phyloP scores from a whole-genome alignment of 2,113 vertebrate species.

The Oryzias melastigma region DNA sequence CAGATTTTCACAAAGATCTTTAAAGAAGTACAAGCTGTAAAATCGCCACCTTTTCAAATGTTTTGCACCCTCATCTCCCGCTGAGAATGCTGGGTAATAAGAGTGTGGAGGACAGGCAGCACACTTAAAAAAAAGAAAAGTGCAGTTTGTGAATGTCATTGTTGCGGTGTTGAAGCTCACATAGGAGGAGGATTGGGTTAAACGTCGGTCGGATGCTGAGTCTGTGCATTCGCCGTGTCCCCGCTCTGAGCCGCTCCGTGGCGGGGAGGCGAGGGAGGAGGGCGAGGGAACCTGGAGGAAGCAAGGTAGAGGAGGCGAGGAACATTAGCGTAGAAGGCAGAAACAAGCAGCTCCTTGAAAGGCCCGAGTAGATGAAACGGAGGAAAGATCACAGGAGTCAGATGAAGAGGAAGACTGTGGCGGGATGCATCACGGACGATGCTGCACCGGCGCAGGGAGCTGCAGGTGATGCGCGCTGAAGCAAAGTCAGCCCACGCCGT shows the following conservation, averaged over 20 bases:
- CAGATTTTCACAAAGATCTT: too few relatives aligned
- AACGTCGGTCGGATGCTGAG: too few relatives aligned
- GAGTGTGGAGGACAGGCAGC: too few relatives aligned
- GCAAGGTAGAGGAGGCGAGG: slow-evolving; percentile 11
- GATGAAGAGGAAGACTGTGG: slow-evolving; percentile 49
- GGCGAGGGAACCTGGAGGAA: neutral
- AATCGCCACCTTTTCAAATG: too few relatives aligned
- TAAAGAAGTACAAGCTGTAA: too few relatives aligned
- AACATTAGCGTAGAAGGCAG: slow-evolving; percentile 18
- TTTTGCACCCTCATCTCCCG: too few relatives aligned
- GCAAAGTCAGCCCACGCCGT: slow-evolving; percentile 42
- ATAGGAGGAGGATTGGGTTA: too few relatives aligned
- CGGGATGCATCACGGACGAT: slow-evolving; percentile 39
- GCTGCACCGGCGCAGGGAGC: slow-evolving; percentile 30
- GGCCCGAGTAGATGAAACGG: slow-evolving; percentile 54
- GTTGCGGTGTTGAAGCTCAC: too few relatives aligned
- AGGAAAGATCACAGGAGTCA: slow-evolving; percentile 52
- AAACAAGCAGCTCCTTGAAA: slow-evolving; percentile 33
- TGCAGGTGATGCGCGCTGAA: slow-evolving; percentile 19
- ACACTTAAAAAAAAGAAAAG: too few relatives aligned
- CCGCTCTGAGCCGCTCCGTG: slow-evolving; percentile 3
- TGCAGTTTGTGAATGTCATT: too few relatives aligned
- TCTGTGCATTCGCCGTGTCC: neutral
- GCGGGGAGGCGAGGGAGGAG: neutral
- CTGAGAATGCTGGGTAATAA: too few relatives aligned